Percentiles rank a stretch among this genome's conserved stretches.
Evolutionary conservation across 23 tunicate genomes (phyloP).

Genomic region (Ciona savignyi): DNA sequence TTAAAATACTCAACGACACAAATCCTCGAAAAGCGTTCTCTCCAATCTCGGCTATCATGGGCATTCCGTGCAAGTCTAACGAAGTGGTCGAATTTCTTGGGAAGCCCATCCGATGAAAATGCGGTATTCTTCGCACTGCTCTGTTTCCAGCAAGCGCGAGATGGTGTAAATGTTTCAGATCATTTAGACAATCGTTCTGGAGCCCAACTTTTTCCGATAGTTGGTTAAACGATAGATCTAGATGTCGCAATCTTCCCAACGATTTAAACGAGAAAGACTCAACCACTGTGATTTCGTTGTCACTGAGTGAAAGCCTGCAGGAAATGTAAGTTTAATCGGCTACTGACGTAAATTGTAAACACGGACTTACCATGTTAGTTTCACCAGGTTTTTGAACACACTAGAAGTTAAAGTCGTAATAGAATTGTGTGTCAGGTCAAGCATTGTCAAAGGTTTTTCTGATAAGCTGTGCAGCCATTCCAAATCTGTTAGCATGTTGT

Average conservation of each 20-base stretch:
- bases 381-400: too few species aligned
- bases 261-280: conserved; percentile 13
- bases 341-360: too few species aligned
- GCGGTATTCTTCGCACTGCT: conserved; percentile 12
- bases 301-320: conserved; percentile 52
- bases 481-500: conserved; percentile 9
- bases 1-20: conserved; percentile 6
- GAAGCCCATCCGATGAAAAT: conserved; percentile 11
- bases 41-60: background rate
- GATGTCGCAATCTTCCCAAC: conserved; percentile 17
- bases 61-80: conserved; percentile 25
- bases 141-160: conserved; percentile 24
- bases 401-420: conserved; percentile 3
- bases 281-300: conserved; percentile 27
- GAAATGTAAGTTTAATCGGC: too few species aligned
- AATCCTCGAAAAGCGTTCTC: conserved; percentile 11
- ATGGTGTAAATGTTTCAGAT: background rate
- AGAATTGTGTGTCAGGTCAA: conserved; percentile 28
- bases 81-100: background rate
- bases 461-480: conserved; percentile 11
- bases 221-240: conserved; percentile 39
- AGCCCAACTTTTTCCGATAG: conserved; percentile 6
- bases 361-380: too few species aligned
- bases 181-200: background rate
- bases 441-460: background rate